Evolutionary conservation across 1,140 invertebrate genomes (phyloP), one percentile per base, ranked within the genome.

Genomic region (Cherax destructor): DNA sequence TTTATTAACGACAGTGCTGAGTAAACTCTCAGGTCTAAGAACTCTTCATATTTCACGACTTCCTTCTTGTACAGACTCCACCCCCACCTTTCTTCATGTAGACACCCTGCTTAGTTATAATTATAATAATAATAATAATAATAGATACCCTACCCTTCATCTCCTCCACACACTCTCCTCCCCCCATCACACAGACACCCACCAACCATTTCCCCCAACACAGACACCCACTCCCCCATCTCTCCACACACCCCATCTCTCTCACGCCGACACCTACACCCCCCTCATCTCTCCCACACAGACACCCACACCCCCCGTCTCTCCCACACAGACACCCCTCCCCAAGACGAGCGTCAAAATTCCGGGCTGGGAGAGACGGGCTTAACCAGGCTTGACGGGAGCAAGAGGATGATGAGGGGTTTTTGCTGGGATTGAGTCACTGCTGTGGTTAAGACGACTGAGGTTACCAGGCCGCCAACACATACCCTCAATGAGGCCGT

Each of bases 361-460:
- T 59, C 78, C 41, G 49, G 41, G 87, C 59, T 56, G 59, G 65
- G 79, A 72, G 61, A 83, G 65, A 52, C 78, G 61, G 78, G 50
- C 77, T 88, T 88, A 88, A 88, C 79, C 11, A 83, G 13, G 76
- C 79, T 78, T 88, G 87, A 88, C 87, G 79, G 49, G 49, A 52
- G 21, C 87, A 88, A 88, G 61, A 72, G 79, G 78, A 88, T 88
- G 79, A 88, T 88, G 87, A 88, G 79, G 65, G 87, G 87, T 88
- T 88, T 88, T 88, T 88, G 87, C 87, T 74, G 87, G 87, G 87
- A 88, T 88, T 88, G 87, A 88, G 87, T 88, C 87, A 88, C 86
- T 83, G 30, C 24, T 78, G 61, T 88, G 79, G 87, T 88, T 88
- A 88, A 88, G 65, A 61, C 61, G 78, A 76, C 87, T 88, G 87